phyloP scores from a whole-genome alignment of 2,888 invertebrate species.

The Nyleta sp. region DNA sequence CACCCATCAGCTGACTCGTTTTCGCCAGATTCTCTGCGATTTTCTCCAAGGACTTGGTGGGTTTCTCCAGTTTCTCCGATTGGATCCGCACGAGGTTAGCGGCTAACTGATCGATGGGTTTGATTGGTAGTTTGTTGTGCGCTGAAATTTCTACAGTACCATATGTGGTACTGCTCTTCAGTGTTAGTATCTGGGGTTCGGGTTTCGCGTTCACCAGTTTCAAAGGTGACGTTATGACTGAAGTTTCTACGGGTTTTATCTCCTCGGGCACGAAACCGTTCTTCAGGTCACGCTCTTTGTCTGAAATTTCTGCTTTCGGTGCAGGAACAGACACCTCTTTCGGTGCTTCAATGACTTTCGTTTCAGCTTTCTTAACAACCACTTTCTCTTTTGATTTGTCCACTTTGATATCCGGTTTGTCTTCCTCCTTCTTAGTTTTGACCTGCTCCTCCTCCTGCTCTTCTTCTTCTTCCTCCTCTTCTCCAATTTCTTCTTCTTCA shows the following conservation, averaged over 20 bases:
- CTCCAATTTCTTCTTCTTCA: constrained; percentile 35
- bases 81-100: constrained; percentile 78
- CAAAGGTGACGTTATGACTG: constrained; percentile 78
- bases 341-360: constrained; percentile 22
- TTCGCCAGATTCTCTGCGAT: constrained; percentile 80
- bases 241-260: constrained; percentile 77
- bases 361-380: constrained; percentile 63
- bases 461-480: constrained; percentile 36
- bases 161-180: constrained; percentile 38
- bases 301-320: not conserved
- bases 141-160: constrained; percentile 11
- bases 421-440: constrained; percentile 16
- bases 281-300: constrained; percentile 1
- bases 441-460: constrained; percentile 27
- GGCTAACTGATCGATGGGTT: constrained; percentile 79
- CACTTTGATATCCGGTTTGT: constrained; percentile 39
- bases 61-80: constrained; percentile 77
- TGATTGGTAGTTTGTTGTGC: constrained; percentile 75
- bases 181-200: constrained; percentile 36
- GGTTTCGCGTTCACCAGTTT: constrained; percentile 71
- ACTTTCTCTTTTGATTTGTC: constrained; percentile 52
- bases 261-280: constrained; percentile 27
- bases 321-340: not conserved
- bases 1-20: constrained; percentile 70
- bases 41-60: constrained; percentile 77